Percentiles rank a stretch among this genome's conserved stretches.
Conservation (phyloP, 2,888 invertebrate genomes). For the Ditula angustiorana region DNA sequence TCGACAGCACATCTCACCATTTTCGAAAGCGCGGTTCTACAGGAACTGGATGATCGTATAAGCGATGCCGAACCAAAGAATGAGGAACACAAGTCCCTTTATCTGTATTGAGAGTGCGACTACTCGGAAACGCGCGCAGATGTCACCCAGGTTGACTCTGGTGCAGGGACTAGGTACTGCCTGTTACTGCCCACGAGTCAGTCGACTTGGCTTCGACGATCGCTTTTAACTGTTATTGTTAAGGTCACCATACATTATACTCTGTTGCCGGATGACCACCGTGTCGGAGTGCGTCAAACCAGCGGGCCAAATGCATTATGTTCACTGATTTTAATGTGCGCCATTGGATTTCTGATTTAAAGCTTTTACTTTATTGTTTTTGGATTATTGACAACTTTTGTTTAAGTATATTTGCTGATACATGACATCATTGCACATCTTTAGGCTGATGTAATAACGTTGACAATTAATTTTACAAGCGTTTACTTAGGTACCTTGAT, state of each 20-base stretch:
- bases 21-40: constrained; percentile 47
- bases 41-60: constrained; percentile 68
- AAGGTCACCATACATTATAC: constrained; percentile 68
- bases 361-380: background rate
- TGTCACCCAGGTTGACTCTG: constrained; percentile 77
- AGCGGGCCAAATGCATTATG: constrained; percentile 57
- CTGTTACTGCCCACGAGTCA: constrained; percentile 57
- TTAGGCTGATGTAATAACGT: too few relatives aligned
- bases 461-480: too few relatives aligned
- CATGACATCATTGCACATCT: too few relatives aligned
- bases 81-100: constrained; percentile 77
- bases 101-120: constrained; percentile 78
- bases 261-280: constrained; percentile 58
- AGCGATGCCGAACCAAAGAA: constrained; percentile 71
- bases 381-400: constrained; percentile 6
- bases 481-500: too few relatives aligned
- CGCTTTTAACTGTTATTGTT: constrained; percentile 73
- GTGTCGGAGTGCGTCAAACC: constrained; percentile 44
- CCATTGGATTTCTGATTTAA: constrained; percentile 4
- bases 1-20: constrained; percentile 64
- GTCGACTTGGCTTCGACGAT: constrained; percentile 55
- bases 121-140: constrained; percentile 67
- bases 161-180: constrained; percentile 51
- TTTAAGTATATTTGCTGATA: background rate
- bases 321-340: constrained; percentile 39